Conservation (phyloP, 2,888 invertebrate genomes). For the Liposcelis brunnea region DNA sequence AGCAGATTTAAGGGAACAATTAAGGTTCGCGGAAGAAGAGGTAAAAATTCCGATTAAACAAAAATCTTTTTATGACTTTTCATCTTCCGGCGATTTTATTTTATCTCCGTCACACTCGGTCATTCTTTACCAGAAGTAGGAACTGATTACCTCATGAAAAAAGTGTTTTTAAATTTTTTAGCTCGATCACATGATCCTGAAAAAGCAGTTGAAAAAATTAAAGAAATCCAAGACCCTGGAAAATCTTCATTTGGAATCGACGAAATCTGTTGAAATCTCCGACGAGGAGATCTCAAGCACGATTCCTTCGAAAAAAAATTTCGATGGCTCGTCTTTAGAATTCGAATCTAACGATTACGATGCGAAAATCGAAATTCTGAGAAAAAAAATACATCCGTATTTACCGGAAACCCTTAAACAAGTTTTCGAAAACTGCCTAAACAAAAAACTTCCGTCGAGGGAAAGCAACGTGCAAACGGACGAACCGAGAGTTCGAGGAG, state of each 20-base stretch:
- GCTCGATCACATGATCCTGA: background rate
- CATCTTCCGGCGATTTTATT: too few species aligned
- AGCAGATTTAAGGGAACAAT: slow-evolving; percentile 81
- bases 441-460: background rate
- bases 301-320: background rate
- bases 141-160: background rate
- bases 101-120: too few species aligned
- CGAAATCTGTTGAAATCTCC: background rate
- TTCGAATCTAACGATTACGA: too few species aligned
- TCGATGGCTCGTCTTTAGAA: too few species aligned
- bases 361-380: background rate
- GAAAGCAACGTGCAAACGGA: too few species aligned
- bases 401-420: background rate
- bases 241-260: background rate
- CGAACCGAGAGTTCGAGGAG: too few species aligned
- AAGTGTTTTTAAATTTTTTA: background rate
- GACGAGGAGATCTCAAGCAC: background rate
- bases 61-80: too few species aligned
- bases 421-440: background rate
- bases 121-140: too few species aligned
- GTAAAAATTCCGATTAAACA: slow-evolving; percentile 31
- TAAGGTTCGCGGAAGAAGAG: slow-evolving; percentile 87
- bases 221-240: slow-evolving; percentile 1
- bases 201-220: slow-evolving; percentile 2
- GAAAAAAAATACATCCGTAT: background rate